Base-by-base conservation (phyloP, 1,140 invertebrate genomes). In the Lasioglossum baleicum region DNA sequence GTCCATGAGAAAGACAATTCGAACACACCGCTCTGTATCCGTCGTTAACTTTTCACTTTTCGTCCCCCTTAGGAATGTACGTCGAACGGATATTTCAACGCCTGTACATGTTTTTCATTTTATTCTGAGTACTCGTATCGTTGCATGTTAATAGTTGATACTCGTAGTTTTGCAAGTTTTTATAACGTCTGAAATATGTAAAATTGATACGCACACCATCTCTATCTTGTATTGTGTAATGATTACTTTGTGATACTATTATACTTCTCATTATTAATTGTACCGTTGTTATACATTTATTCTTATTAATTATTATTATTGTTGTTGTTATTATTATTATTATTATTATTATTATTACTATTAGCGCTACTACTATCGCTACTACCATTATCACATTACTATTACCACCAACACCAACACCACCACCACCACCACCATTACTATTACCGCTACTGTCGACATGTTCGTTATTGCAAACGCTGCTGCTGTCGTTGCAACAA, bases 181-280 rank as follows among this genome's bases (percentile, higher is more conserved):
- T 76, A 74, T 66, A 71, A 85, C 61, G 73, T 81, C 72, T 81
- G 63, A 75, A 69, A 81, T 61, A 68, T 63, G 31, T 75, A 44
- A 87, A 64, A 87, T 73, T 76, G 80, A 75, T 87, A 81, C 63
- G 68, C 71, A 81, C 71, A 81, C 75, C 75, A 82, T 81, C 56
- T 81, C 22, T 80, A 84, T 85, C 83, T 77, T 61, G 63, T 87
- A 90, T 89, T 77, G 75, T 90, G 82, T 88, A 88, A 90, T 75
- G 73, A 86, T 89, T 90, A 88, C 85, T 87, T 90, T 91, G 90
- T 91, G 90, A 91, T 91, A 90, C 85, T 90, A 90, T 87, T 83
- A 85, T 90, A 88, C 76, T 80, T 84, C 81, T 81, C 61, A 85
- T 81, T 82, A 82, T 85, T 88, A 87, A 44, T 67, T 53, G 69